Base-by-base conservation (phyloP, 1,140 invertebrate genomes). In the Heliconius eleuchia region DNA sequence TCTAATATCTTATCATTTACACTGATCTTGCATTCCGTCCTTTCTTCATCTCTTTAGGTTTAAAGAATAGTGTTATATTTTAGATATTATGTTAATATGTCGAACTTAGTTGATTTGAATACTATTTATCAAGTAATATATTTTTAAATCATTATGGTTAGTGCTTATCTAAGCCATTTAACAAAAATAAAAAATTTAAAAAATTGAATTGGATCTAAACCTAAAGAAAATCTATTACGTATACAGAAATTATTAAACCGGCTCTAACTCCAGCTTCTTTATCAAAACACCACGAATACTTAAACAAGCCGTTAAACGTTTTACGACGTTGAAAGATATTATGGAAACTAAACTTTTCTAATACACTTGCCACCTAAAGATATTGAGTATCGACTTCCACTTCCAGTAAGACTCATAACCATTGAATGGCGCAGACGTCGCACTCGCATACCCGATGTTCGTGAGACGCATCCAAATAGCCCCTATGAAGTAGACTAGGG, bases 401-500 rank as follows among this genome's bases (percentile, higher is more conserved):
- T 80, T 73, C 74, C 71, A 76, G 60, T 23, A 71, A 76, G 55
- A 72, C 34, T 80, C 79, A 80, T 76, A 76, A 80, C 79, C 79
- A 80, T 80, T 71, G 79, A 80, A 80, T 76, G 74, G 79, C 55
- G 74, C 71, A 80, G 79, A 80, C 79, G 75, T 60, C 70, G 74
- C 79, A 76, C 71, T 76, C 79, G 71, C 71, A 80, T 76, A 80
- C 76, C 76, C 73, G 55, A 46, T 23, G 73, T 71, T 50, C 80
- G 76, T 77, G 76, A 74, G 73, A 74, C 73, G 80, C 72, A 81
- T 81, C 60, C 76, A 74, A 77, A 78, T 77, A 46, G 60, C 34
- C 34, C 50, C 73, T 42, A 60, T 79, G 72, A 34, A 71, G 34
- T 76, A 46, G n/a, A 39, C 83, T 86, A 87, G 78, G 80, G 83